Percentiles rank a stretch among this genome's conserved stretches.
These are phyloP conservation scores for Drosophila leontia DNA, from an alignment of 1,140 invertebrate species.

Conservation along the genomic window DNA sequence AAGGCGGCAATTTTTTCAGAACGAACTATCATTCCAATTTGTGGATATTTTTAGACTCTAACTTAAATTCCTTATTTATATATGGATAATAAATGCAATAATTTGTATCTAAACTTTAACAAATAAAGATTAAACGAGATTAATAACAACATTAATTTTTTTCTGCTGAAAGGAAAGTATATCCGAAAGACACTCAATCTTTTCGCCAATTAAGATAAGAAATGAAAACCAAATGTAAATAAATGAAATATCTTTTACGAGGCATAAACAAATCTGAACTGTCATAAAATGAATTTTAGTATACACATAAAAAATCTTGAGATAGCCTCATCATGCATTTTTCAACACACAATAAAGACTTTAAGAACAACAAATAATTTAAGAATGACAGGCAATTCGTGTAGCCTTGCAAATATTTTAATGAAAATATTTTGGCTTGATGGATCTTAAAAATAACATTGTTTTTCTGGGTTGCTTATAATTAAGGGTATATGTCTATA, in stretches of 20 bases:
- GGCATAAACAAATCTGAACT: slow-evolving; percentile 22
- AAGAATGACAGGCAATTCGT: background rate
- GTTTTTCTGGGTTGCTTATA: background rate
- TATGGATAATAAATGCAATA: background rate
- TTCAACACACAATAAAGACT: slow-evolving; percentile 25
- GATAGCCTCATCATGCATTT: slow-evolving; percentile 22
- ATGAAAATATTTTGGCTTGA: slow-evolving; percentile 1
- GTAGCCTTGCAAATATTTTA: slow-evolving; percentile 7
- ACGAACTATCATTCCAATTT: background rate
- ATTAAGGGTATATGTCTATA: background rate
- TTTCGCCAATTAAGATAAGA: background rate
- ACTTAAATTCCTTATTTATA: background rate
- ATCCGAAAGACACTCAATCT: background rate
- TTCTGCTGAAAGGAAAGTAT: no score
- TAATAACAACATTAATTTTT: no score
- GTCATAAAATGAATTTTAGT: slow-evolving; percentile 29
- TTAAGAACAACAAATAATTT: background rate
- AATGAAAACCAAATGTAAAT: background rate
- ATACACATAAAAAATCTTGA: slow-evolving; percentile 16
- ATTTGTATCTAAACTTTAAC: background rate
- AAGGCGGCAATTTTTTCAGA: background rate
- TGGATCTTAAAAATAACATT: background rate
- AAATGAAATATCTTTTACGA: slow-evolving; percentile 18
- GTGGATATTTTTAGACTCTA: background rate
- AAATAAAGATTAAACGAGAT: background rate